Percentiles rank a stretch among this genome's conserved stretches.
These are phyloP conservation scores for Sarcophaga rosellei DNA, from an alignment of 2,888 invertebrate genomes.

Conservation along the genomic window DNA sequence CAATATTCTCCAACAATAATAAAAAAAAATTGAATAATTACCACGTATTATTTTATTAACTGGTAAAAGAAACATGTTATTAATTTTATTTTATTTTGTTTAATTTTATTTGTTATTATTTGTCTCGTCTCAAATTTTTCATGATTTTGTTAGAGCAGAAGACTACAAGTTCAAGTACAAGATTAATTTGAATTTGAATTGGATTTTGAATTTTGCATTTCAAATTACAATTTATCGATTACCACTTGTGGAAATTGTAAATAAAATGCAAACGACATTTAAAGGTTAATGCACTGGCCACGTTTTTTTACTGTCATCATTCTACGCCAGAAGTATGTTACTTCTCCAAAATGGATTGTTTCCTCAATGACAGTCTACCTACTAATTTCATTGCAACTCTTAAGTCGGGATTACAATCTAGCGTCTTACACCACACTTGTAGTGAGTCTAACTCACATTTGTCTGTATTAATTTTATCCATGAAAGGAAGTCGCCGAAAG, in stretches of 20 bases:
- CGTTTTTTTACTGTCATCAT: not conserved
- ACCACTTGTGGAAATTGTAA: not conserved
- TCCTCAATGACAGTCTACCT: too few species aligned
- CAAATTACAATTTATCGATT: not conserved
- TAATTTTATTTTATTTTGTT: not conserved
- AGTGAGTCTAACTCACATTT: too few species aligned
- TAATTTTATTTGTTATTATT: not conserved
- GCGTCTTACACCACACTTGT: too few species aligned
- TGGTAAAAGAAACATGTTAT: constrained; percentile 20
- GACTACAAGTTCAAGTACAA: too few species aligned
- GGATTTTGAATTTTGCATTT: not conserved
- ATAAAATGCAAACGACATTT: not conserved
- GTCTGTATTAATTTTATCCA: too few species aligned
- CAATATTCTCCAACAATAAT: constrained; percentile 1
- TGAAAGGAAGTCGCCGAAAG: too few species aligned
- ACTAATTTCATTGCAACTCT: too few species aligned
- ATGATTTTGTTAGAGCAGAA: not conserved
- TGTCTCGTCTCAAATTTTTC: constrained; percentile 15
- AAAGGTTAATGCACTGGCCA: not conserved
- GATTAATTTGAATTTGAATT: constrained; percentile 1
- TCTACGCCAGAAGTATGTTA: too few species aligned
- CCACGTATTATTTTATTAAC: too few species aligned
- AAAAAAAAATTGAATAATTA: not conserved
- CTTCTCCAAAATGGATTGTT: too few species aligned
- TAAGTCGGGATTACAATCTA: too few species aligned